phyloP scores from a whole-genome alignment of 2,113 vertebrate genomes.

The Chloropsis cyanopogon region DNA sequence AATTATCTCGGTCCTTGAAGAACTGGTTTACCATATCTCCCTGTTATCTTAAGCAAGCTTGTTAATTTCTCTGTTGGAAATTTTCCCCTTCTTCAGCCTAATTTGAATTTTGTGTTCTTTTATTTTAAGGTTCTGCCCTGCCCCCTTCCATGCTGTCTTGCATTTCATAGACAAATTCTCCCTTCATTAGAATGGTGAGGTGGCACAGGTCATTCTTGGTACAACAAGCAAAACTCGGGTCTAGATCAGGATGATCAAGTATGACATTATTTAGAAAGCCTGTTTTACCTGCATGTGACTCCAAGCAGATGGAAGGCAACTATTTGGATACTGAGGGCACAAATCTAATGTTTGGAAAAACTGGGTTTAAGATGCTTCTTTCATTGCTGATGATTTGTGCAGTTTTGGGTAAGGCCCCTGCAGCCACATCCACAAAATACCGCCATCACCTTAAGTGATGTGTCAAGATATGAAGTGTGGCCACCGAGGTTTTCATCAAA shows the following conservation, averaged over 20 bases:
- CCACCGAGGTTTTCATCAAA: neutral
- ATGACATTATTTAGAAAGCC: neutral
- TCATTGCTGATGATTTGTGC: neutral
- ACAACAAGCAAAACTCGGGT: neutral
- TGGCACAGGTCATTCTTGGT: neutral
- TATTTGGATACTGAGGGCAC: neutral
- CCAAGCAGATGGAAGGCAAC: neutral
- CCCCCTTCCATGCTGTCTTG: neutral
- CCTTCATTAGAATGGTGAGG: neutral
- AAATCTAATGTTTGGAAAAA: neutral
- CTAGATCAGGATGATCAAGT: neutral
- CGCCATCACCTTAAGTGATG: neutral
- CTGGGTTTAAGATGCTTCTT: neutral
- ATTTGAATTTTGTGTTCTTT: slow-evolving; percentile 12
- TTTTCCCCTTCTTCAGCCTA: neutral
- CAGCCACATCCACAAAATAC: neutral
- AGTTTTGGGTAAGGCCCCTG: neutral
- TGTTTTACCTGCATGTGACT: neutral
- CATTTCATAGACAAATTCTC: neutral
- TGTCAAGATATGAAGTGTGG: accelerated
- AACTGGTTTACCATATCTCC: neutral
- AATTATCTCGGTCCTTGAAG: neutral
- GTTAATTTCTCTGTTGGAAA: neutral
- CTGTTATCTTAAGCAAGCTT: neutral
- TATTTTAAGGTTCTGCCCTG: neutral